Conservation (phyloP, 2,888 invertebrate genomes). For the Lithodes maja region DNA sequence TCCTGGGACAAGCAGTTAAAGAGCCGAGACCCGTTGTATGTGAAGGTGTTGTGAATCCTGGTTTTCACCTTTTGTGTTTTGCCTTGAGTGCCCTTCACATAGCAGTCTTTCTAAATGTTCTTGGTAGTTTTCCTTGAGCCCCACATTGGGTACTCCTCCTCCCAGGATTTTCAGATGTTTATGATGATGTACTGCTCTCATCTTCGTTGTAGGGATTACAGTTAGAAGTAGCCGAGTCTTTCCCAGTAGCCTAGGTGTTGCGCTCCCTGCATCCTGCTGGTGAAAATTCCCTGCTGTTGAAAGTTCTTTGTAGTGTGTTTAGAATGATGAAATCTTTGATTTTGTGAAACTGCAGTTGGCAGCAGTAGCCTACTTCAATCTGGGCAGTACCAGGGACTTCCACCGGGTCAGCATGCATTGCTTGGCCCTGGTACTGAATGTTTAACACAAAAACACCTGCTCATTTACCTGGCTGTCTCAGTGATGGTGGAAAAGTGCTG, state of each 20-base stretch:
- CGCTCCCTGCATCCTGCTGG: neutral
- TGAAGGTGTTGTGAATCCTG: too few relatives aligned
- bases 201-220: neutral
- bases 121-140: too few relatives aligned
- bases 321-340: neutral
- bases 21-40: too few relatives aligned
- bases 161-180: too few relatives aligned
- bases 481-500: neutral
- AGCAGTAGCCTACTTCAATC: neutral
- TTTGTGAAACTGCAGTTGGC: neutral
- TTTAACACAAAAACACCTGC: neutral
- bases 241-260: neutral
- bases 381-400: neutral
- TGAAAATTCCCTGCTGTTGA: neutral
- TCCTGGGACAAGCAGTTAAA: too few relatives aligned
- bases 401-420: neutral
- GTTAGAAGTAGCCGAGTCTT: neutral
- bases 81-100: too few relatives aligned
- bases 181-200: too few relatives aligned
- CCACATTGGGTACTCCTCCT: too few relatives aligned
- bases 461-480: neutral
- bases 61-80: too few relatives aligned
- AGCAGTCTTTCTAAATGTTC: too few relatives aligned
- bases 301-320: neutral
- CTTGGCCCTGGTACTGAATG: neutral